phyloP scores from a whole-genome alignment of 92 coral and sea anemone genomes.

The Palythoa heliodiscus region DNA sequence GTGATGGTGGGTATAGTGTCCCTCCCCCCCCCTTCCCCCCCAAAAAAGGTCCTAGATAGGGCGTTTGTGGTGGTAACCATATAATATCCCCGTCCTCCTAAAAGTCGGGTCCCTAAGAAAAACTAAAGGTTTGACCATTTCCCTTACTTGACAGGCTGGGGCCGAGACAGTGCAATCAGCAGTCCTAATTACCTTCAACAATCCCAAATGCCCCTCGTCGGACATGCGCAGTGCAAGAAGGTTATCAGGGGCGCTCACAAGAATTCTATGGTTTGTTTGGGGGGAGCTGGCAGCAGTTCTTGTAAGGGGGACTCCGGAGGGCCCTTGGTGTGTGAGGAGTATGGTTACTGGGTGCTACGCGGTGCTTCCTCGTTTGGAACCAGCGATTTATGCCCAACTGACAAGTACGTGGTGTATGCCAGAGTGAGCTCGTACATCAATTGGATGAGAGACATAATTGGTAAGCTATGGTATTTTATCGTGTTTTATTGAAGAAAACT shows the following conservation, averaged over 20 bases:
- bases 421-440: slow-evolving; percentile 29
- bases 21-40: too few species aligned
- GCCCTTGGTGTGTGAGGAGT: slow-evolving; percentile 25
- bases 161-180: neutral
- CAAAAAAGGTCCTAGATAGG: too few species aligned
- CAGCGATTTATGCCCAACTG: slow-evolving; percentile 10
- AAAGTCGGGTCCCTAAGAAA: too few species aligned
- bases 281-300: slow-evolving; percentile 34
- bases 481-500: neutral
- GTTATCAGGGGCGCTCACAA: neutral
- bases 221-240: slow-evolving; percentile 21
- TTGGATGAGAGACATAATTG: slow-evolving; percentile 10
- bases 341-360: slow-evolving; percentile 18
- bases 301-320: slow-evolving; percentile 34
- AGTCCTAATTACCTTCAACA: slow-evolving; percentile 16
- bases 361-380: slow-evolving; percentile 21
- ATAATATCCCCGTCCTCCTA: too few species aligned
- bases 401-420: slow-evolving; percentile 28
- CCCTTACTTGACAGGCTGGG: neutral
- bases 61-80: too few species aligned
- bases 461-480: neutral
- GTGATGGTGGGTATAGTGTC: too few species aligned
- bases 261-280: slow-evolving; percentile 17
- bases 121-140: neutral
- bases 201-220: slow-evolving; percentile 24